phyloP scores from a whole-genome alignment of 2,888 invertebrate species.

The Tenthredo notha region DNA sequence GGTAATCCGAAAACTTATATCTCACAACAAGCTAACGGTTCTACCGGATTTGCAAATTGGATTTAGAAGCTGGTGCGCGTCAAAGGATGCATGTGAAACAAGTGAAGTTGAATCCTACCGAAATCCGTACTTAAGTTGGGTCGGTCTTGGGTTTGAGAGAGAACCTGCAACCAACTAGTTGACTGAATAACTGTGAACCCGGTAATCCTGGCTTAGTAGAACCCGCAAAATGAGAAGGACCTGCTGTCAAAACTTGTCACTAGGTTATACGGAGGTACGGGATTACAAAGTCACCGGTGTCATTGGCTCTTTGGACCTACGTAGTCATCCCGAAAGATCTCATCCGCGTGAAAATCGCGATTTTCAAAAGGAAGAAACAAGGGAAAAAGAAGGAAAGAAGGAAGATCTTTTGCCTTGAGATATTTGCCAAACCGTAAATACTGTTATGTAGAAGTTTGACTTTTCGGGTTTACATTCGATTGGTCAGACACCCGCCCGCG shows the following conservation, averaged over 20 bases:
- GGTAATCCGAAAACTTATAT: conserved; percentile 12
- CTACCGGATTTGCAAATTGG: conserved; percentile 51
- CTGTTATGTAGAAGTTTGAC: neutral
- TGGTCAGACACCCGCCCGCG: conserved; percentile 33
- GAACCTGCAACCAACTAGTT: conserved; percentile 31
- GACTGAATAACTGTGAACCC: conserved; percentile 42
- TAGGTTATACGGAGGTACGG: conserved; percentile 57
- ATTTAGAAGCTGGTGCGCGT: conserved; percentile 48
- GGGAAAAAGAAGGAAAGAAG: neutral
- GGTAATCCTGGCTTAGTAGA: conserved; percentile 49
- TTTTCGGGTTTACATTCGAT: conserved; percentile 30
- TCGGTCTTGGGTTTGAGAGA: conserved; percentile 20
- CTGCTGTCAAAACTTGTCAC: conserved; percentile 76
- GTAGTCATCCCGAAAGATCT: neutral
- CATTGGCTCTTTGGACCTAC: conserved; percentile 24
- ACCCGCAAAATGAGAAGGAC: conserved; percentile 39
- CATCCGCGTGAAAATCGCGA: conserved; percentile 11
- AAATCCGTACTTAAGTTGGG: conserved; percentile 42
- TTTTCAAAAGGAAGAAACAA: neutral
- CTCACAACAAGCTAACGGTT: conserved; percentile 32
- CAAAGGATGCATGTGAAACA: conserved; percentile 41
- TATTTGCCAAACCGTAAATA: neutral
- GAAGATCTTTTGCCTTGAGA: neutral
- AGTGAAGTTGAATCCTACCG: conserved; percentile 37
- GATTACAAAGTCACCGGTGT: conserved; percentile 51